Evolutionary conservation across 2,797 vertebrate species (phyloP), one percentile per base, ranked within the genome.

Genomic region (Schizopygopsis pylzovi): DNA sequence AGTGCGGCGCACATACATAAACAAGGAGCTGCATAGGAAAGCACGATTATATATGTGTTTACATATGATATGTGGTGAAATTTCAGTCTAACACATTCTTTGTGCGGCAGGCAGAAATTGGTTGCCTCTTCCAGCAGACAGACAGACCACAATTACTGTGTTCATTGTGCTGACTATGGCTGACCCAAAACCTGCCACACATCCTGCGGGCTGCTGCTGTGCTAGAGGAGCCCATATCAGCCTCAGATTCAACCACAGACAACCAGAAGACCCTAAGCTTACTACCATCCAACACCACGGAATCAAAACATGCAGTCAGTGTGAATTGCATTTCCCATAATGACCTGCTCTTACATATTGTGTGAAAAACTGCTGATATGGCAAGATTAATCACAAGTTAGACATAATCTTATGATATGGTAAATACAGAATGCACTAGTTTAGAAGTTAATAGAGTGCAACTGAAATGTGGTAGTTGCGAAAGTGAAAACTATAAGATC

Each of bases 111-210:
- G 37, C 76, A 78, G 63, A n/a, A 63, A 41, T 81, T 20, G 15
- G 75, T 85, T 77, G 68, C 56, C 37, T 82, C 72, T 81, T 73
- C 45, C 33, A 82, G 67, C 80, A 83, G 81, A 67, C 63, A 83
- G 80, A 67, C 73, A 79, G 79, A 85, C 87, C 88, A 83, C 71
- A 89, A 89, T 87, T 89, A 87, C 73, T 59, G 84, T 63, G 43
- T 63, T 56, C 78, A 88, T 86, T 75, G 81, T 90, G 85, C 87
- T 79, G 22, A 80, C 56, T 85, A 86, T 67, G 47, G 61, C 80
- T 85, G 85, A 84, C 47, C 85, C 76, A 47, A 45, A 45, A 71
- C 54, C 25, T 37, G 15, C 33, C 72, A 43, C 43, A 47, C 39
- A 61, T 79, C 70, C 56, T 61, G 54, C 13, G 37, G 76, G 33